Percentiles rank a stretch among this genome's conserved stretches.
These are phyloP conservation scores for Sinhomidia bicolor DNA, from an alignment of 2,888 invertebrate genomes.

Conservation along the genomic window DNA sequence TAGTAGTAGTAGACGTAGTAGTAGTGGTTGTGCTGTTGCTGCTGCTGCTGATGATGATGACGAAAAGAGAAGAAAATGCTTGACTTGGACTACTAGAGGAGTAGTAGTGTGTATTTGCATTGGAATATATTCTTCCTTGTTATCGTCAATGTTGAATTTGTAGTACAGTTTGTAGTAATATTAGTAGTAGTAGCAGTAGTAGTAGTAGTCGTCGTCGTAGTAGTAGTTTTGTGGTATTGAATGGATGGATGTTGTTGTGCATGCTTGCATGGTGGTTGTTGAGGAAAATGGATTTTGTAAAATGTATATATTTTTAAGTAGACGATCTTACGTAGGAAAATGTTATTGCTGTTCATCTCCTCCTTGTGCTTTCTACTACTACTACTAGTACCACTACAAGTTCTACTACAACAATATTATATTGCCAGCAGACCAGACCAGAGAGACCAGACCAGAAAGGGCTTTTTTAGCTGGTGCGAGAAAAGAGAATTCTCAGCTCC, in stretches of 20 bases:
- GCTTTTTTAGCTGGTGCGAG: not conserved
- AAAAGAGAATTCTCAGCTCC: not conserved
- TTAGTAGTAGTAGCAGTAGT: no score
- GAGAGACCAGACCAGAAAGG: not conserved
- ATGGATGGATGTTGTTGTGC: not conserved
- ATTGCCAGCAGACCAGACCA: no score
- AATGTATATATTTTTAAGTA: no score
- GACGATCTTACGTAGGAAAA: no score
- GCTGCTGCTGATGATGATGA: not conserved
- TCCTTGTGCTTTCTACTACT: not conserved
- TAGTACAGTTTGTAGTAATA: no score
- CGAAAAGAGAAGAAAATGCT: not conserved
- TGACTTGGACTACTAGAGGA: not conserved
- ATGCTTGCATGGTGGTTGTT: constrained; percentile 34
- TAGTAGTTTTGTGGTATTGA: constrained; percentile 12
- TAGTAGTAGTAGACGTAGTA: not conserved
- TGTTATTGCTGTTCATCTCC: not conserved
- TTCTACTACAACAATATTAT: no score
- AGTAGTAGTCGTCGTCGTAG: not conserved
- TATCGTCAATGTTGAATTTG: no score
- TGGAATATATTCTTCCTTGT: no score
- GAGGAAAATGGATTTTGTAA: constrained; percentile 55
- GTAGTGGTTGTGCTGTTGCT: not conserved
- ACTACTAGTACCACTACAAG: no score
- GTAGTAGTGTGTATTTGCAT: not conserved